Conservation (phyloP, 1,140 invertebrate species). For the Nebria ingens region DNA sequence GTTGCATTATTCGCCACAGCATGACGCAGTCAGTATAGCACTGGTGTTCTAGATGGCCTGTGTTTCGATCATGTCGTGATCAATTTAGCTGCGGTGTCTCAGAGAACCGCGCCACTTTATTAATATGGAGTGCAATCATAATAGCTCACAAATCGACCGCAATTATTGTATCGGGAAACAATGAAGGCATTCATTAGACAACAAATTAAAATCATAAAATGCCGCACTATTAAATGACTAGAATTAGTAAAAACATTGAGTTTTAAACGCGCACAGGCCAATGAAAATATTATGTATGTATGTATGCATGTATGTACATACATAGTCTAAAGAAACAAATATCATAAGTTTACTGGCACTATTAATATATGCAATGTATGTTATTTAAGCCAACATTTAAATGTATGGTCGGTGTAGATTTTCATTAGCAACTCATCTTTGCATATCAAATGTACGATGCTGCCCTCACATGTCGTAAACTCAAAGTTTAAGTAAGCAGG, state of each 20-base stretch:
- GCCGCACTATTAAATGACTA: background rate
- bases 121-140: conserved; percentile 7
- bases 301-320: too few relatives aligned
- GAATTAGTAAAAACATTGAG: too few relatives aligned
- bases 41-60: too few relatives aligned
- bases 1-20: too few relatives aligned
- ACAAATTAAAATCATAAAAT: background rate
- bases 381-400: too few relatives aligned
- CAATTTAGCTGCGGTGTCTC: background rate
- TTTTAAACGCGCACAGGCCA: too few relatives aligned
- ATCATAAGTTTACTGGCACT: too few relatives aligned
- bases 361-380: too few relatives aligned
- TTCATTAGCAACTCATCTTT: background rate
- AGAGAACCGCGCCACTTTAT: too few relatives aligned
- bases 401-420: background rate
- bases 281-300: too few relatives aligned
- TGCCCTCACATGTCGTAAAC: background rate
- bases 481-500: background rate
- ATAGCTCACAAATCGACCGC: conserved; percentile 4
- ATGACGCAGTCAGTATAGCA: too few relatives aligned
- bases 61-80: background rate
- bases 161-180: background rate
- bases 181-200: background rate
- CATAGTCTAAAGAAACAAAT: too few relatives aligned
- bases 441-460: background rate